Conservation (phyloP, 1,140 invertebrate species). For the Euura lappo region DNA sequence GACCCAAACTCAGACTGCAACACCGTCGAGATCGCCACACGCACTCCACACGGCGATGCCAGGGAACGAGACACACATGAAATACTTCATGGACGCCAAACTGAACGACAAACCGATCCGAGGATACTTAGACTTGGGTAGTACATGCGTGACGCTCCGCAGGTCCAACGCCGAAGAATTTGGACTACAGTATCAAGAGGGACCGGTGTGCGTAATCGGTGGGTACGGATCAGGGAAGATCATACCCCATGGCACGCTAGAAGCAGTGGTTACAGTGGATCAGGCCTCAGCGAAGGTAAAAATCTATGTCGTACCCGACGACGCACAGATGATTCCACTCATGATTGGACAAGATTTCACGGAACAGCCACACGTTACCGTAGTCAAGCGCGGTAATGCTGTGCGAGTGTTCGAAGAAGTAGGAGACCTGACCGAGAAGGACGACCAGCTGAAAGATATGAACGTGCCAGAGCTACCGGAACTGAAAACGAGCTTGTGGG, state of each 20-base stretch:
- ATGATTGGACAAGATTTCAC: conserved; percentile 28
- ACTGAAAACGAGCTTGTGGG: conserved; percentile 9
- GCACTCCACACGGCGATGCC: background rate
- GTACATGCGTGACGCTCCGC: background rate
- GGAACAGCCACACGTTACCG: conserved; percentile 26
- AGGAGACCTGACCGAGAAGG: conserved; percentile 12
- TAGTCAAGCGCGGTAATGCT: conserved; percentile 14
- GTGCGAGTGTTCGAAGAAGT: background rate
- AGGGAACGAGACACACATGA: background rate
- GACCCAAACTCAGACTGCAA: background rate
- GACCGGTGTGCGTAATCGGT: background rate
- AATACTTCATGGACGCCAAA: background rate
- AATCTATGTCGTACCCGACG: conserved; percentile 22
- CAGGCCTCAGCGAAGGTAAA: conserved; percentile 8
- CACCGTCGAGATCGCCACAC: background rate
- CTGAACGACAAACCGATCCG: background rate
- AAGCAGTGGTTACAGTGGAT: conserved; percentile 11
- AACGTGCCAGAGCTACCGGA: conserved; percentile 16
- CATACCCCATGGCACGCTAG: conserved; percentile 14
- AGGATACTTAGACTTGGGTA: background rate
- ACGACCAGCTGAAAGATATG: conserved; percentile 7
- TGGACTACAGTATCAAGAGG: background rate
- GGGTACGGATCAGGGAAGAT: conserved; percentile 21
- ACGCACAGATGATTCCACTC: conserved; percentile 21
- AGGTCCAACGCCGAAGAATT: background rate